Conservation (phyloP, 2,113 vertebrate species). For the Epinephelus cyanopodus region DNA sequence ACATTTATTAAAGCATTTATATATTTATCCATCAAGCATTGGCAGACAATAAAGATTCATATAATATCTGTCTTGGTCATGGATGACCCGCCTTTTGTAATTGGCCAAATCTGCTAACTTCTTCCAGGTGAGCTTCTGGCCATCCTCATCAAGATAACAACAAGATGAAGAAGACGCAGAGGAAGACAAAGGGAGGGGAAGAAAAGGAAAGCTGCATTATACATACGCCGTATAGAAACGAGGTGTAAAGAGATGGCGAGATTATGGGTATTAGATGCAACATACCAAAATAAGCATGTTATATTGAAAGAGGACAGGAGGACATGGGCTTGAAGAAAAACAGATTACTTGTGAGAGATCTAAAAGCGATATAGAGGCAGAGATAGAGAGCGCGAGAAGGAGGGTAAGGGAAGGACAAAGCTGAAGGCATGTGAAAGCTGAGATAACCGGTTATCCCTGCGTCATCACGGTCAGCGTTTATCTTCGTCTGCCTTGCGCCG, state of each 20-base stretch:
- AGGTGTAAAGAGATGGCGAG: conserved; percentile 48
- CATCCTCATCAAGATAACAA: conserved; percentile 63
- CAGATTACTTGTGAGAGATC: conserved; percentile 71
- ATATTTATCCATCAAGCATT: background rate
- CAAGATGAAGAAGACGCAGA: conserved; percentile 32
- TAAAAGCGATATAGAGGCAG: conserved; percentile 64
- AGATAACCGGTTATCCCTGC: conserved; percentile 78
- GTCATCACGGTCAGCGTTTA: conserved; percentile 73
- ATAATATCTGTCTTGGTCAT: conserved; percentile 12
- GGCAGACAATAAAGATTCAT: conserved; percentile 14
- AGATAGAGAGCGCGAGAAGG: conserved; percentile 60
- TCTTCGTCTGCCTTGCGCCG: conserved; percentile 57
- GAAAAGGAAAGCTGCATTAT: conserved; percentile 41
- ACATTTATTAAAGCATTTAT: conserved; percentile 10
- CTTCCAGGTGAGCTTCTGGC: conserved; percentile 58
- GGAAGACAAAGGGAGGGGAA: conserved; percentile 5
- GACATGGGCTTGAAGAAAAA: conserved; percentile 64
- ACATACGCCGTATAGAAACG: conserved; percentile 43
- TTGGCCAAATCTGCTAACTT: conserved; percentile 64
- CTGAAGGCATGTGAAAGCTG: conserved; percentile 75
- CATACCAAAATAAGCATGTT: conserved; percentile 67
- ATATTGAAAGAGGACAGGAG: conserved; percentile 65
- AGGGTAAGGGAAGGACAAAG: conserved; percentile 79
- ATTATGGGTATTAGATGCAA: conserved; percentile 58
- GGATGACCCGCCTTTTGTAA: conserved; percentile 9